Base-by-base conservation (phyloP, 2,113 vertebrate species). In the Hyperopisus bebe region DNA sequence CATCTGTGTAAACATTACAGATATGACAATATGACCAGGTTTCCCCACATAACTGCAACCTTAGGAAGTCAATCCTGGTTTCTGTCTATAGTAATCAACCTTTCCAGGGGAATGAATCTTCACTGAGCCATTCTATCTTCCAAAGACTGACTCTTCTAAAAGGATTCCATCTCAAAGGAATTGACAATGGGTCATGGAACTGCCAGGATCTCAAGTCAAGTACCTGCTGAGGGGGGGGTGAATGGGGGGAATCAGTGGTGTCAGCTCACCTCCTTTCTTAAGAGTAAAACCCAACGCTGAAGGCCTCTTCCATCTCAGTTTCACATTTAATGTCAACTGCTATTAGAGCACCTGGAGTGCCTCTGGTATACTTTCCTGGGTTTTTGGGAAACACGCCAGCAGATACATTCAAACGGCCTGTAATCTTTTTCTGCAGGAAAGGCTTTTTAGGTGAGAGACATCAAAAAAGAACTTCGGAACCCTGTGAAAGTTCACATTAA, bases 241-340 rank as follows among this genome's bases (percentile, higher is more conserved):
- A n/a, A n/a, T n/a, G 39, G 42, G 39, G 17, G 19, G 9, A 19
- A 44, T 44, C 10, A 3, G 77, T 39, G 27, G 58, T 17, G 46
- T 47, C 5, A 31, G 58, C 44, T 42, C 39, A 44, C 47, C 88
- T 77, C 58, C 44, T 31, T 80, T 50, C 46, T 66, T 44, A 80
- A 44, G 39, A 35, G 46, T 10, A 80, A 80, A 31, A 89, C 66
- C n/a, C 46, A 51, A 48, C 4, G n/a, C 80, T 82, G 62, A 74
- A 47, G 53, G 47, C 62, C 13, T 66, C 27, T 39, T 48, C 74
- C 70, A 50, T 82, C 70, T 80, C 88, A 80, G 27, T 89, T 89
- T 89, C 88, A 50, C 88, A 5, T 46, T 89, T 77, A 89, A 89
- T 89, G 88, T 82, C 88, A 89, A 53, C 58, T 80, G 88, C 88